These are phyloP conservation scores for Leucoraja erinaceus DNA, from an alignment of 2,113 vertebrate genomes.

Conservation along the genomic window DNA sequence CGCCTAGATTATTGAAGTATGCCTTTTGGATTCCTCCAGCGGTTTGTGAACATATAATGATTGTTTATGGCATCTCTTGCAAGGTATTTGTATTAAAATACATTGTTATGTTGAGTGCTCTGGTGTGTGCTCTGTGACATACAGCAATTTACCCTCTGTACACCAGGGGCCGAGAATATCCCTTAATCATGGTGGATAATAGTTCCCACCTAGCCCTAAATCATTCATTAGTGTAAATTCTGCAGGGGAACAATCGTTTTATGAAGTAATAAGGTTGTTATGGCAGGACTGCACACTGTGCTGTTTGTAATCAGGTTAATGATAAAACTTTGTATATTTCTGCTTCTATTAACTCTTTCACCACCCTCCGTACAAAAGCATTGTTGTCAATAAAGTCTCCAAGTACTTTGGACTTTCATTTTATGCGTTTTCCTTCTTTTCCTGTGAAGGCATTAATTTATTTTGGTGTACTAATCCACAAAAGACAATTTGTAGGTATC, in stretches of 20 bases:
- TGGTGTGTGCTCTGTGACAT: not conserved
- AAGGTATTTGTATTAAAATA: slow-evolving; percentile 20
- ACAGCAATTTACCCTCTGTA: slow-evolving; percentile 2
- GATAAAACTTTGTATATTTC: slow-evolving; percentile 12
- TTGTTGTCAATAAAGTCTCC: too few species aligned
- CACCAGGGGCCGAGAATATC: slow-evolving; percentile 20
- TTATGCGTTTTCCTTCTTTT: not conserved
- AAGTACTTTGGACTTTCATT: not conserved
- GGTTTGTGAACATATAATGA: slow-evolving; percentile 1
- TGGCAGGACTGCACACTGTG: slow-evolving; percentile 26
- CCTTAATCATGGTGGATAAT: slow-evolving; percentile 34
- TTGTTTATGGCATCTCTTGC: not conserved
- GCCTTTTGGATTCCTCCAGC: slow-evolving; percentile 12
- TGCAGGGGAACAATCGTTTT: slow-evolving; percentile 18
- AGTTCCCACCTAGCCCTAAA: slow-evolving; percentile 15
- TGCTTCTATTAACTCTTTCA: slow-evolving; percentile 26
- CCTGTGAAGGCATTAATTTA: not conserved
- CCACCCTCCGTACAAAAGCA: not conserved
- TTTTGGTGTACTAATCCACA: not conserved
- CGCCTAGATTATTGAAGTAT: not conserved
- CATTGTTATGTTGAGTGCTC: slow-evolving; percentile 7
- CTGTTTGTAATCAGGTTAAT: slow-evolving; percentile 12
- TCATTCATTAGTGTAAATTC: slow-evolving; percentile 37
- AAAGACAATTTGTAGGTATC: not conserved
- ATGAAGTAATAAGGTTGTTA: slow-evolving; percentile 6